These are phyloP conservation scores for Ranitomeya imitator DNA, from an alignment of 2,113 vertebrate species.

Conservation along the genomic window DNA sequence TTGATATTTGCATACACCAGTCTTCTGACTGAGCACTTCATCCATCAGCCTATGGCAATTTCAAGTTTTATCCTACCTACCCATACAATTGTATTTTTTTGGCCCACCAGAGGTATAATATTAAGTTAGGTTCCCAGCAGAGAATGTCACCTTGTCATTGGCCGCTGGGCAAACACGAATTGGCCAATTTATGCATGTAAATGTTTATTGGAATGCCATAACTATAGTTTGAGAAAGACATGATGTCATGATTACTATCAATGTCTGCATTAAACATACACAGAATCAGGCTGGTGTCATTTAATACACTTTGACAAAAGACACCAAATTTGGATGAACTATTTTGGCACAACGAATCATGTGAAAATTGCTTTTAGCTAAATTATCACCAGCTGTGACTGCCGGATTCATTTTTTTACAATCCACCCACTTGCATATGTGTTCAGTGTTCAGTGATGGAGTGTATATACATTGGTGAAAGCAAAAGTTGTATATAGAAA, in stretches of 20 bases:
- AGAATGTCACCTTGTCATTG: too few relatives aligned
- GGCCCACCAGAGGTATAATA: too few relatives aligned
- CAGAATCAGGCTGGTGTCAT: not conserved
- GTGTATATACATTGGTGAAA: conserved; percentile 14
- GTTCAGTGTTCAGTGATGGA: conserved; percentile 5
- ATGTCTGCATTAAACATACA: too few relatives aligned
- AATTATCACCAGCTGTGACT: not conserved
- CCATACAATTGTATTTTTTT: too few relatives aligned
- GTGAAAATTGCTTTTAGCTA: not conserved
- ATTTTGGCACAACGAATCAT: not conserved
- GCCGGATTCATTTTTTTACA: not conserved
- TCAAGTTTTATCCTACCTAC: too few relatives aligned
- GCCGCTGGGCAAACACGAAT: too few relatives aligned
- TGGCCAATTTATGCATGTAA: too few relatives aligned
- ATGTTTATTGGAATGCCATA: not conserved
- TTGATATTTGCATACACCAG: too few relatives aligned
- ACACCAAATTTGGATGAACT: not conserved
- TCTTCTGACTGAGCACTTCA: too few relatives aligned
- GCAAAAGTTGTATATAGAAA: conserved; percentile 20
- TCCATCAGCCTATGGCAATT: too few relatives aligned
- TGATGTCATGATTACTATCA: not conserved
- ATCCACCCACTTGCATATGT: conserved; percentile 22
- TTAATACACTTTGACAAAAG: not conserved
- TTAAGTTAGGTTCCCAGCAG: too few relatives aligned
- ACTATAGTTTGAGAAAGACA: not conserved